Conservation (phyloP, 2,888 invertebrate species). For the Isoperla grammatica region DNA sequence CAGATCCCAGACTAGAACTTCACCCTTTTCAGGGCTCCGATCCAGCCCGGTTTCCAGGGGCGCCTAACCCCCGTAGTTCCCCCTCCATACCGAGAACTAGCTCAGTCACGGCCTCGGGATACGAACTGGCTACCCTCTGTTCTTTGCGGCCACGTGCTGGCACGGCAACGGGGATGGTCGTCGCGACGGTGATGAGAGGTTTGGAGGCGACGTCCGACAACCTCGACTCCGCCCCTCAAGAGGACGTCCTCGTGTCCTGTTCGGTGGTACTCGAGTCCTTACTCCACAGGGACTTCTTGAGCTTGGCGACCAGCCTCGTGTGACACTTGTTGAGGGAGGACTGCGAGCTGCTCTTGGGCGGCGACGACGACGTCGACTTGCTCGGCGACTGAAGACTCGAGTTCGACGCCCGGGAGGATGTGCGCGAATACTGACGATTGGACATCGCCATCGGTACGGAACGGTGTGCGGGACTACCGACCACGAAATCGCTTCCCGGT, state of each 20-base stretch:
- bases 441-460: slow-evolving; percentile 29
- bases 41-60: too few species aligned
- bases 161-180: slow-evolving; percentile 27
- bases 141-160: slow-evolving; percentile 18
- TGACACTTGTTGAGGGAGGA: slow-evolving; percentile 71
- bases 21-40: too few species aligned
- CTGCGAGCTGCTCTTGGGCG: slow-evolving; percentile 51
- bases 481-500: slow-evolving; percentile 54
- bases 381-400: slow-evolving; percentile 58
- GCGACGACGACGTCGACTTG: slow-evolving; percentile 60
- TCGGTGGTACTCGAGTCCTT: slow-evolving; percentile 45
- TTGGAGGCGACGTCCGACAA: slow-evolving; percentile 1
- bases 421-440: slow-evolving; percentile 43
- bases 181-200: slow-evolving; percentile 17
- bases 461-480: slow-evolving; percentile 42
- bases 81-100: too few species aligned
- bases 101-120: too few species aligned
- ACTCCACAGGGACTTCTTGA: slow-evolving; percentile 63
- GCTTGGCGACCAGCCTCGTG: slow-evolving; percentile 70
- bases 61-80: too few species aligned
- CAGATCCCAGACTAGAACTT: too few species aligned
- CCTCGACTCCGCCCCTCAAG: slow-evolving; percentile 46
- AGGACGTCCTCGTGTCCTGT: slow-evolving; percentile 45
- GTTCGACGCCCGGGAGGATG: slow-evolving; percentile 58
- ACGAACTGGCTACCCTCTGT: slow-evolving; percentile 17